Percentiles rank a stretch among this genome's conserved stretches.
phyloP scores from a whole-genome alignment of 2,888 invertebrate genomes.

The Diploptera punctata region DNA sequence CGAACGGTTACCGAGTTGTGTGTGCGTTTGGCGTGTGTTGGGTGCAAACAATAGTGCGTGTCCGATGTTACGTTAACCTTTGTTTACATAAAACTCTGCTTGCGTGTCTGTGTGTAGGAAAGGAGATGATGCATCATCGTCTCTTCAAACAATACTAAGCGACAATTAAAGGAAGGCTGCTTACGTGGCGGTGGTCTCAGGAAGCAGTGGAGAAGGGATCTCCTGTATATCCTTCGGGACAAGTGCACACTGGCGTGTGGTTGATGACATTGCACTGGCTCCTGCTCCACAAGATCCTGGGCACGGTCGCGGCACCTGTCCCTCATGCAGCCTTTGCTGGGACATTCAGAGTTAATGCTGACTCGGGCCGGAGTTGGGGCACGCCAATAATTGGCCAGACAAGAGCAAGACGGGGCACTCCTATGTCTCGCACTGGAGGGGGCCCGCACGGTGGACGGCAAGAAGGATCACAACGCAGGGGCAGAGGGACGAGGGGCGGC shows the following conservation, averaged over 20 bases:
- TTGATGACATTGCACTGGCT: conserved; percentile 76
- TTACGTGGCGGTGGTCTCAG: conserved; percentile 64
- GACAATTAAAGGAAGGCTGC: conserved; percentile 43
- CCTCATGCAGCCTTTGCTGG: conserved; percentile 74
- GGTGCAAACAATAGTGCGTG: no score
- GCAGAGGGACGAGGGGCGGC: conserved; percentile 46
- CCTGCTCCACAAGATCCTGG: conserved; percentile 77
- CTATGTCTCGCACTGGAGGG: conserved; percentile 49
- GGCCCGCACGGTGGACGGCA: conserved; percentile 50
- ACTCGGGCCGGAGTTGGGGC: conserved; percentile 71
- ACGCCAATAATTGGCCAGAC: conserved; percentile 52
- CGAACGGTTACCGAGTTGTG: neutral
- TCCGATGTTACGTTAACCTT: no score
- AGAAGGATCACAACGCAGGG: conserved; percentile 47
- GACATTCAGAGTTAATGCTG: conserved; percentile 75
- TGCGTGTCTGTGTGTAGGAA: neutral
- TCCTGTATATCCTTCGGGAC: conserved; percentile 72
- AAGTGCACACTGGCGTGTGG: conserved; percentile 80
- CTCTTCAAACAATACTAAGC: neutral
- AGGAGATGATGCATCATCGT: conserved; percentile 21
- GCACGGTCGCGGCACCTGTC: conserved; percentile 77
- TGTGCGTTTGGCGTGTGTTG: neutral
- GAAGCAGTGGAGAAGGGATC: conserved; percentile 76
- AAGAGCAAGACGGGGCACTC: conserved; percentile 51
- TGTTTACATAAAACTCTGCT: neutral